A percentile compares a stretch with the other conserved stretches of the same genome.
These are phyloP conservation scores for Chionoecetes opilio DNA, from an alignment of 1,140 invertebrate genomes.

Conservation along the genomic window DNA sequence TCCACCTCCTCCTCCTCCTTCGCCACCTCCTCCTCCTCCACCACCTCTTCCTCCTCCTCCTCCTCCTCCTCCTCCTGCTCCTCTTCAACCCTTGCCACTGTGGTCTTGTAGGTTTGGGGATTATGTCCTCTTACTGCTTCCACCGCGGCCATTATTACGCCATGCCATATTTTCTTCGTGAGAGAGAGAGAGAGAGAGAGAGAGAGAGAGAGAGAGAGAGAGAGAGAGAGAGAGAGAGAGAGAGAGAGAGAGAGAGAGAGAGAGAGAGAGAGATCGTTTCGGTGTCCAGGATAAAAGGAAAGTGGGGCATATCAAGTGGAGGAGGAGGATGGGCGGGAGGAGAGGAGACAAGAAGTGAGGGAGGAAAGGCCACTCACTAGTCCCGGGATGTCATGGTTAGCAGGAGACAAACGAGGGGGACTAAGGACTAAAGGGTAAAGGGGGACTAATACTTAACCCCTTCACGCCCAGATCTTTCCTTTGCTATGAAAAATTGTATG, in stretches of 20 bases:
- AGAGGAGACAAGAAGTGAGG: not conserved
- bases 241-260: conserved; percentile 36
- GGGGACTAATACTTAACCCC: too few relatives aligned
- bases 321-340: not conserved
- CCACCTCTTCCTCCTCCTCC: not conserved
- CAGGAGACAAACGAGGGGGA: too few relatives aligned
- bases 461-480: too few relatives aligned
- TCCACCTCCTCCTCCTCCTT: too few relatives aligned
- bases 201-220: conserved; percentile 54
- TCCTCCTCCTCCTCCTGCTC: not conserved
- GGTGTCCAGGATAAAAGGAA: not conserved
- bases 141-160: not conserved
- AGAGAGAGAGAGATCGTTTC: not conserved
- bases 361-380: not conserved
- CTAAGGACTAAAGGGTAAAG: too few relatives aligned
- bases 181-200: conserved; percentile 40
- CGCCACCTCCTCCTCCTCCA: too few relatives aligned
- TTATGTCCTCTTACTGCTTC: not conserved
- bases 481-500: too few relatives aligned
- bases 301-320: not conserved
- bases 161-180: not conserved
- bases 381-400: too few relatives aligned
- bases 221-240: not conserved
- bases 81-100: too few relatives aligned
- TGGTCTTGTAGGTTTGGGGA: too few relatives aligned